Percentiles rank a stretch among this genome's conserved stretches.
These are phyloP conservation scores for Drosophila grimshawi DNA, from an alignment of 1,140 invertebrate genomes.

Conservation along the genomic window DNA sequence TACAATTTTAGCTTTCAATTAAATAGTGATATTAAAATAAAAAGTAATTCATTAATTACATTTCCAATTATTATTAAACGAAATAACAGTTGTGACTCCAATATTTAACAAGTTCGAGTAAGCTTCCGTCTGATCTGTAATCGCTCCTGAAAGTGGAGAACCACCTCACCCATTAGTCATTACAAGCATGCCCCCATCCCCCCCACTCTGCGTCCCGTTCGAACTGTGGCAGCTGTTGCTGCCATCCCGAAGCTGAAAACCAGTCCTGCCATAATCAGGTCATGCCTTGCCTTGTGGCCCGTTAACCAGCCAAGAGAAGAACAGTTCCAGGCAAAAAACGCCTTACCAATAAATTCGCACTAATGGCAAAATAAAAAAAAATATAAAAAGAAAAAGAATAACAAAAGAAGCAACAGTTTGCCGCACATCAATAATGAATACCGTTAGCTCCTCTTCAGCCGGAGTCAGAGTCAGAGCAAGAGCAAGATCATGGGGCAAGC, in stretches of 20 bases:
- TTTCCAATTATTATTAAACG: not conserved
- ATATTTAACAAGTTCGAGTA: not conserved
- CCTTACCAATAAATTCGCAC: conserved; percentile 70
- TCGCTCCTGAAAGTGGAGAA: not conserved
- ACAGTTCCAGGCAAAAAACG: conserved; percentile 43
- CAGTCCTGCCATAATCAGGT: conserved; percentile 81
- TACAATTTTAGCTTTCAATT: too few species aligned
- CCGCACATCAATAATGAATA: conserved; percentile 74
- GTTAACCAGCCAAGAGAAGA: conserved; percentile 45
- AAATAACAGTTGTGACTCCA: not conserved
- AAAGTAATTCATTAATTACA: too few species aligned
- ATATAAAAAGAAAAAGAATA: conserved; percentile 27
- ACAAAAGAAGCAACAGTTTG: conserved; percentile 28
- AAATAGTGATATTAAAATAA: too few species aligned
- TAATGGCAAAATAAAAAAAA: conserved; percentile 58
- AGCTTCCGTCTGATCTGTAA: not conserved
- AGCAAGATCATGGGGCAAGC: conserved; percentile 5
- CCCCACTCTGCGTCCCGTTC: not conserved
- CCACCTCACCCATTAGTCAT: not conserved
- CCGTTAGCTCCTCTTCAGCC: conserved; percentile 51
- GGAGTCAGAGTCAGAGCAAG: conserved; percentile 2
- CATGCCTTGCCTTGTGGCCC: conserved; percentile 53
- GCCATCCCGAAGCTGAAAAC: conserved; percentile 25
- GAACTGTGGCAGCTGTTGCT: conserved; percentile 7
- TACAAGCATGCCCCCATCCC: not conserved